These are phyloP conservation scores for Rhamnusium bicolor DNA, from an alignment of 2,888 invertebrate genomes.

Conservation along the genomic window DNA sequence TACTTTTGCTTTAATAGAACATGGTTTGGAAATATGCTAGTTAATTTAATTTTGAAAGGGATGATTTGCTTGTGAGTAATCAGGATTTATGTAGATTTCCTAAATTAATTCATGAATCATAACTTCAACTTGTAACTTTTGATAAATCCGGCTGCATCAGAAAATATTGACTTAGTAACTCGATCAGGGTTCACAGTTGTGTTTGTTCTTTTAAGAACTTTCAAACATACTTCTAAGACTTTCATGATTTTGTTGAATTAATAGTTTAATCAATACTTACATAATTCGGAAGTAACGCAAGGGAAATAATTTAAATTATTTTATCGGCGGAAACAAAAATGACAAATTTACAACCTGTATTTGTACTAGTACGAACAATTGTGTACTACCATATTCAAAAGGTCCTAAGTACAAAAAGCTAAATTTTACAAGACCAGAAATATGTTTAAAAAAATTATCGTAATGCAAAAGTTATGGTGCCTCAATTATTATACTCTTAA, in stretches of 20 bases:
- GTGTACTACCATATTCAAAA: no score
- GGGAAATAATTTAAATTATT: background rate
- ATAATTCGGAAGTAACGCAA: background rate
- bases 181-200: slow-evolving; percentile 7
- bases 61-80: slow-evolving; percentile 20
- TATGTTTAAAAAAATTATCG: no score
- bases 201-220: slow-evolving; percentile 8
- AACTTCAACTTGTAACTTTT: slow-evolving; percentile 20
- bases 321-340: background rate
- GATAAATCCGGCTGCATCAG: slow-evolving; percentile 10
- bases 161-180: slow-evolving; percentile 28
- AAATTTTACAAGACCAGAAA: no score
- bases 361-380: no score
- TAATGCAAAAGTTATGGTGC: no score
- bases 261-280: background rate
- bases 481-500: no score
- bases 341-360: no score
- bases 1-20: background rate
- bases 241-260: background rate
- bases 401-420: no score
- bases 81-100: slow-evolving; percentile 24
- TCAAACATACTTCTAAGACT: background rate
- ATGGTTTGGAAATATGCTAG: slow-evolving; percentile 4
- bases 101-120: slow-evolving; percentile 22
- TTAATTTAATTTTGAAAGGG: background rate